Evolutionary conservation across 2,797 vertebrate genomes (phyloP).

Genomic region (Muscicapa striata): DNA sequence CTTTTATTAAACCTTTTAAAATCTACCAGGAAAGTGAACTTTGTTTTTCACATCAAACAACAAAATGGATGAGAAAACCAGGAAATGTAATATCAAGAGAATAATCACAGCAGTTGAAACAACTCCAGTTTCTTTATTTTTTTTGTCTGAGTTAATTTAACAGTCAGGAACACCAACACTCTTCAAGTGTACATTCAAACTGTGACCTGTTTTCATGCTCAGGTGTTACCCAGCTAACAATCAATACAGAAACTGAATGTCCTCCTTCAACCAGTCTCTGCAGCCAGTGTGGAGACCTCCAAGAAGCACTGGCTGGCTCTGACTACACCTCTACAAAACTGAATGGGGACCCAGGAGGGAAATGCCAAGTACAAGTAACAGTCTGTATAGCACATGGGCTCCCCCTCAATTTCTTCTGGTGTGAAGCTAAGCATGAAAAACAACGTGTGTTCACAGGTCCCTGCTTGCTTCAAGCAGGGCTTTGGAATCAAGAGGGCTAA

Average conservation of each 20-base stretch:
- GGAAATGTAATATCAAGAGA: slow-evolving; percentile 5
- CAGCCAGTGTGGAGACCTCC: background rate
- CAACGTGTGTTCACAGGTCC: background rate
- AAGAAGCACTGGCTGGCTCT: background rate
- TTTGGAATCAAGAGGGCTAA: background rate
- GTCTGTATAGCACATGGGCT: background rate
- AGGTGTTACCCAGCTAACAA: background rate
- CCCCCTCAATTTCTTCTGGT: background rate
- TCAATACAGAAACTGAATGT: background rate
- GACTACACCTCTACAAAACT: background rate
- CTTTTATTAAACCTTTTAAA: too few relatives aligned
- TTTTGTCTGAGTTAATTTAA: background rate
- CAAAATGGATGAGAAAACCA: slow-evolving; percentile 28
- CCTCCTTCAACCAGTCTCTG: background rate
- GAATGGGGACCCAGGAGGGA: background rate
- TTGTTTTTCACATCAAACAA: background rate
- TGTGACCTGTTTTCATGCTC: background rate
- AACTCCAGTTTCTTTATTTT: background rate
- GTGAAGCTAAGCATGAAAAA: background rate
- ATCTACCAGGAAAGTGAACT: too few relatives aligned
- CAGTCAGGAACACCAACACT: background rate
- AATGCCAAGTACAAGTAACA: background rate
- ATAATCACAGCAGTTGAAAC: slow-evolving; percentile 28
- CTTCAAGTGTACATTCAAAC: background rate
- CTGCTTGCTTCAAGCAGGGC: background rate